These are phyloP conservation scores for Baryphthengus martii DNA, from an alignment of 2,113 vertebrate species.

Conservation along the genomic window DNA sequence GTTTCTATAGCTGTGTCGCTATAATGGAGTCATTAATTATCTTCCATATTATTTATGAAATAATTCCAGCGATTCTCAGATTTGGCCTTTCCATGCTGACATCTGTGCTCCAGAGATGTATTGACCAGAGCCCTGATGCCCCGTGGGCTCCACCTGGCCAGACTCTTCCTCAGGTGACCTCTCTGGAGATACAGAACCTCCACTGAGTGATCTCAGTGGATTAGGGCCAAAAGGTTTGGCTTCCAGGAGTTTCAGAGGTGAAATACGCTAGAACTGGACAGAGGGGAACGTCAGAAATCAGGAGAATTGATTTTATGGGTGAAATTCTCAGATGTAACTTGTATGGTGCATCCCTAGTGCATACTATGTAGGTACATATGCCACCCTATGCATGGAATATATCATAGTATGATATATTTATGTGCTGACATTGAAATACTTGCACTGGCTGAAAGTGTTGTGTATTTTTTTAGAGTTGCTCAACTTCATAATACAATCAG, in stretches of 20 bases:
- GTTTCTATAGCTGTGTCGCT: background rate
- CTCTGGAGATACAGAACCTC: background rate
- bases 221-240: background rate
- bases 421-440: background rate
- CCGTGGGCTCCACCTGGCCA: background rate
- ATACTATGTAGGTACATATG: background rate
- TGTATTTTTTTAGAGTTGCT: background rate
- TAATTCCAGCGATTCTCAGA: background rate
- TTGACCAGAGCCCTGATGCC: background rate
- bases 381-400: background rate
- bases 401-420: background rate
- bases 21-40: background rate
- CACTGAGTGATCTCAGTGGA: background rate
- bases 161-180: background rate
- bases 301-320: background rate
- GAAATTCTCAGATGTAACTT: background rate
- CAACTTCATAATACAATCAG: background rate
- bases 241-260: background rate
- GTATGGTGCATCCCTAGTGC: background rate
- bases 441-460: background rate
- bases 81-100: background rate
- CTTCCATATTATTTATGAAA: background rate
- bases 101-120: background rate
- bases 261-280: background rate
- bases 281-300: background rate